phyloP scores from a whole-genome alignment of 2,888 invertebrate genomes.

The Cerastis leucographa region DNA sequence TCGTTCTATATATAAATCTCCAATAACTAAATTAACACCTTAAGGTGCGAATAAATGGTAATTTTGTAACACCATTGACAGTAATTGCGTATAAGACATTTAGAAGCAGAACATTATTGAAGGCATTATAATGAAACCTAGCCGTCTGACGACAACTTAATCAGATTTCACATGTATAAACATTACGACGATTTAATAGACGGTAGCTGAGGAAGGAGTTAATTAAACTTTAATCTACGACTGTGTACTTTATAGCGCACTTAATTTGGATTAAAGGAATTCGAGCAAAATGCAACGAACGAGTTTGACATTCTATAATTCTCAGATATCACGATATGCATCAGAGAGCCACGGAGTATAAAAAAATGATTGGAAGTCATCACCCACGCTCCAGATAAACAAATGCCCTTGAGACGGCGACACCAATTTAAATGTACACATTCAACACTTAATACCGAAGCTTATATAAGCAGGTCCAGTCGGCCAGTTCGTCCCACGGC shows the following conservation, averaged over 20 bases:
- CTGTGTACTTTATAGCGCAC: slow-evolving; percentile 9
- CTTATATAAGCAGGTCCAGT: slow-evolving; percentile 46
- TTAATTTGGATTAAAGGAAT: slow-evolving; percentile 16
- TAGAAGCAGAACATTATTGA: slow-evolving; percentile 67
- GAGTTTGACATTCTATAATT: slow-evolving; percentile 18
- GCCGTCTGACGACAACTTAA: slow-evolving; percentile 71
- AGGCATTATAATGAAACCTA: slow-evolving; percentile 68
- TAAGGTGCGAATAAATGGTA: slow-evolving; percentile 76
- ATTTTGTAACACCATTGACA: slow-evolving; percentile 75
- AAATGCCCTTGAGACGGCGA: slow-evolving; percentile 55
- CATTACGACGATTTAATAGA: slow-evolving; percentile 45
- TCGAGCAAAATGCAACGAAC: slow-evolving; percentile 14
- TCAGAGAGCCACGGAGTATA: background rate
- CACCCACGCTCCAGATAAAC: slow-evolving; percentile 58
- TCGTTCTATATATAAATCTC: slow-evolving; percentile 77
- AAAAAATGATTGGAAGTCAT: slow-evolving; percentile 37
- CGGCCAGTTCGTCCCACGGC: slow-evolving; percentile 73
- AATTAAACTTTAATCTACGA: slow-evolving; percentile 39
- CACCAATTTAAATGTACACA: slow-evolving; percentile 54
- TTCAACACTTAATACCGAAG: slow-evolving; percentile 46
- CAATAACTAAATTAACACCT: slow-evolving; percentile 81
- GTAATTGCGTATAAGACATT: slow-evolving; percentile 76
- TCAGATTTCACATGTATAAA: slow-evolving; percentile 59
- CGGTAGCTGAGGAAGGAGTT: slow-evolving; percentile 33
- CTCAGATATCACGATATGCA: background rate